Evolutionary conservation across 2,113 vertebrate species (phyloP), one percentile per base, ranked within the genome.

Genomic region (Morphnarchus princeps): DNA sequence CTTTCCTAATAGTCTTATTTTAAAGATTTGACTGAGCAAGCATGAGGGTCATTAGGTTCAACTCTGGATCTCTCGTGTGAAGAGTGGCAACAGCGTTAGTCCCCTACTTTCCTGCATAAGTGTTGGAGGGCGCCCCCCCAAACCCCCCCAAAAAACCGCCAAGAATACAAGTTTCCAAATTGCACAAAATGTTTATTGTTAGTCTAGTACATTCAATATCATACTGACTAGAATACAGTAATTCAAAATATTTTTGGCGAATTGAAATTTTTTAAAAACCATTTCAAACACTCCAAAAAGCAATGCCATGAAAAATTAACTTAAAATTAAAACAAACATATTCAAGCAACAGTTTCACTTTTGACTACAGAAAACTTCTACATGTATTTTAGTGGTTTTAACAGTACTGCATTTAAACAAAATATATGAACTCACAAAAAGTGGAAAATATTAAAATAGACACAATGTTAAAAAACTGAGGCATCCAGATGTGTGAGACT

Each of bases 101-200:
- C 26, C 22, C 57, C n/a, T 7, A 50, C 16, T 32, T 32, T 12
- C 50, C 80, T 63, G 38, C 20, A 0, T 10, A 21, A 28, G 11
- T 5, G 11, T 2, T 10, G 13, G 50, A 26, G 50, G 14, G 50
- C 14, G 26, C 4, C 49, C 49, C 7, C 21, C n/a, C n/a, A n/a
- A n/a, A n/a, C 49, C 50, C 14, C 49, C 15, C 1, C 3, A 17
- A 54, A 31, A 54, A 17, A 40, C 20, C 55, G 45, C 31, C 32
- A 71, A 36, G 59, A 81, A 66, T 0, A 78, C 43, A 62, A 14
- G 54, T 19, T 78, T 95, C 89, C 95, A 98, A 97, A 97, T 96
- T 96, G 96, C 97, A 98, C 96, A 97, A 97, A 98, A 96, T 95
- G 74, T 98, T 98, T 97, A 98, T 97, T 97, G 90, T 96, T 97